Conservation (phyloP, 2,888 invertebrate genomes). For the Platerodrilus igneus region DNA sequence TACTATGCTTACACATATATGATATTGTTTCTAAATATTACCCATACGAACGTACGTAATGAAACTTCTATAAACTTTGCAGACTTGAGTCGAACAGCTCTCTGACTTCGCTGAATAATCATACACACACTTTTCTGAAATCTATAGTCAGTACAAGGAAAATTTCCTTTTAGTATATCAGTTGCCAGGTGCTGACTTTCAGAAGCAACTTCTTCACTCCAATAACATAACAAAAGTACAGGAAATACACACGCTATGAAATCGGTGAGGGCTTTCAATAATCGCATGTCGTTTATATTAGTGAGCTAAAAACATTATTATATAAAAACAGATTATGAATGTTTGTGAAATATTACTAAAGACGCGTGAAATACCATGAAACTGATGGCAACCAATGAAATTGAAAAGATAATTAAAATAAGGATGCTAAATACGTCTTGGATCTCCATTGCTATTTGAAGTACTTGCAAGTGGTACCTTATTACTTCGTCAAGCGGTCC, state of each 20-base stretch:
- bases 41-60: slow-evolving; percentile 10
- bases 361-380: slow-evolving; percentile 11
- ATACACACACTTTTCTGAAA: slow-evolving; percentile 11
- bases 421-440: slow-evolving; percentile 5
- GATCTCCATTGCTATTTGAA: slow-evolving; percentile 7
- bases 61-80: slow-evolving; percentile 10
- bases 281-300: slow-evolving; percentile 7
- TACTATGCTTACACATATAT: too few relatives aligned
- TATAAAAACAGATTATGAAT: too few relatives aligned
- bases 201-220: slow-evolving; percentile 8
- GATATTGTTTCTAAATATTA: too few relatives aligned
- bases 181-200: slow-evolving; percentile 8
- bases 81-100: slow-evolving; percentile 6
- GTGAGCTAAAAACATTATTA: slow-evolving; percentile 5
- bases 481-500: slow-evolving; percentile 5
- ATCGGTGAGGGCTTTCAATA: slow-evolving; percentile 9
- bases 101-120: slow-evolving; percentile 9
- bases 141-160: slow-evolving; percentile 2
- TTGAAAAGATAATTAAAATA: slow-evolving; percentile 4
- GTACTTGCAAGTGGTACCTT: slow-evolving; percentile 6
- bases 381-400: slow-evolving; percentile 4
- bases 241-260: slow-evolving; percentile 7
- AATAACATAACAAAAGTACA: slow-evolving; percentile 8
- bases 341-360: too few relatives aligned
- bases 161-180: slow-evolving; percentile 1